Conservation (phyloP, 2,797 vertebrate species). For the Chaetophractus vellerosus region DNA sequence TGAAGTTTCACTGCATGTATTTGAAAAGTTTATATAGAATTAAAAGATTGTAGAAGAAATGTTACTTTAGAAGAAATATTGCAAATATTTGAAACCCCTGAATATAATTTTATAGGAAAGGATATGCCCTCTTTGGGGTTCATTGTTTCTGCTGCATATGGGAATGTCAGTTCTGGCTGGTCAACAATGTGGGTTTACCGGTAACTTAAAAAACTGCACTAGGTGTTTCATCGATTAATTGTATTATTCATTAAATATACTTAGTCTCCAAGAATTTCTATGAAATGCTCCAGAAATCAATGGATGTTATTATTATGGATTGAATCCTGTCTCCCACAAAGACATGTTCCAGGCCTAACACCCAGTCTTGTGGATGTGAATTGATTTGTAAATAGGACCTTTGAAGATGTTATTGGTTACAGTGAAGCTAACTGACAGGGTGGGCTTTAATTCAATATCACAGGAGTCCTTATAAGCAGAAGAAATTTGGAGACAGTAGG, state of each 20-base stretch:
- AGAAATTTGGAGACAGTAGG: too few species aligned
- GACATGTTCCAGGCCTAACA: too few species aligned
- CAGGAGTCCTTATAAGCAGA: too few species aligned
- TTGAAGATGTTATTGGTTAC: too few species aligned
- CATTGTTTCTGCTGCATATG: background rate
- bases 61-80: background rate
- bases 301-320: background rate
- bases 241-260: slow-evolving; percentile 25
- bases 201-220: background rate
- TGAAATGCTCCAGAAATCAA: slow-evolving; percentile 7
- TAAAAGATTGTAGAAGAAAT: slow-evolving; percentile 21
- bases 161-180: background rate
- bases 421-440: too few species aligned
- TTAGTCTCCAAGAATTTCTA: background rate
- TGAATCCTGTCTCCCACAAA: too few species aligned
- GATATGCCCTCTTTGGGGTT: background rate
- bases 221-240: slow-evolving; percentile 16
- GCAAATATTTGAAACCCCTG: background rate
- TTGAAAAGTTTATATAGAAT: background rate
- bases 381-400: too few species aligned
- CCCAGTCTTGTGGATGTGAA: too few species aligned
- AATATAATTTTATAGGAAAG: background rate
- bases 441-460: too few species aligned
- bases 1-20: background rate
- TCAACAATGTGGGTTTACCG: background rate